Conservation (phyloP, 2,113 vertebrate species). For the Eolophus roseicapilla region DNA sequence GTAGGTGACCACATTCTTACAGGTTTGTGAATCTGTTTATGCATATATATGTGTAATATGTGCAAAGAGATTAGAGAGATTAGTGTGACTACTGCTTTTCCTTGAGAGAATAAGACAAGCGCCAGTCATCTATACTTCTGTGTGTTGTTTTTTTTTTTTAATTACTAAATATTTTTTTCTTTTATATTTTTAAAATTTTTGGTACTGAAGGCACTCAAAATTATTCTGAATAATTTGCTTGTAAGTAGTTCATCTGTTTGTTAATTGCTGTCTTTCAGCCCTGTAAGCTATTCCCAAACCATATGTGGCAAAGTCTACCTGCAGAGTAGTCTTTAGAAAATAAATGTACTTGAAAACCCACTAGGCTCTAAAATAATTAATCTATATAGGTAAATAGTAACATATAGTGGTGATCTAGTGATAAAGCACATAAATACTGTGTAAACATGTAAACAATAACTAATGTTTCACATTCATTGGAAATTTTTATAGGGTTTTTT, state of each 20-base stretch:
- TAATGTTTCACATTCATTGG: not conserved
- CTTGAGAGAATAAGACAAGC: not conserved
- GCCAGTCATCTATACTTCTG: rapidly evolving
- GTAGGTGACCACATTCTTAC: not conserved
- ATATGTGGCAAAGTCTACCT: not conserved
- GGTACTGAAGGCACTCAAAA: not conserved
- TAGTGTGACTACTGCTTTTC: not conserved
- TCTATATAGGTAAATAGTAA: constrained; percentile 38
- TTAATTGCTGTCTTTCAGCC: not conserved
- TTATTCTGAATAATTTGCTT: not conserved
- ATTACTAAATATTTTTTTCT: not conserved
- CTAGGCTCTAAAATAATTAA: not conserved
- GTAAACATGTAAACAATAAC: constrained; percentile 21
- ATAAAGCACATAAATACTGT: not conserved
- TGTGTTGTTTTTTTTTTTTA: not conserved
- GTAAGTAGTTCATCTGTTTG: not conserved
- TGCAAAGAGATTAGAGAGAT: not conserved
- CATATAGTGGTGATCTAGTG: not conserved
- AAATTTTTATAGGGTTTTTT: not conserved
- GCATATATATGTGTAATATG: not conserved
- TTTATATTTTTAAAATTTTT: not conserved
- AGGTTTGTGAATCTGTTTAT: not conserved
- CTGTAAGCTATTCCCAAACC: not conserved
- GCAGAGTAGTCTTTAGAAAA: not conserved
- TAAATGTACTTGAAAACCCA: not conserved